Evolutionary conservation across 2,888 invertebrate genomes (phyloP), one percentile per base, ranked within the genome.

Genomic region (Blastobasis lacticolella): DNA sequence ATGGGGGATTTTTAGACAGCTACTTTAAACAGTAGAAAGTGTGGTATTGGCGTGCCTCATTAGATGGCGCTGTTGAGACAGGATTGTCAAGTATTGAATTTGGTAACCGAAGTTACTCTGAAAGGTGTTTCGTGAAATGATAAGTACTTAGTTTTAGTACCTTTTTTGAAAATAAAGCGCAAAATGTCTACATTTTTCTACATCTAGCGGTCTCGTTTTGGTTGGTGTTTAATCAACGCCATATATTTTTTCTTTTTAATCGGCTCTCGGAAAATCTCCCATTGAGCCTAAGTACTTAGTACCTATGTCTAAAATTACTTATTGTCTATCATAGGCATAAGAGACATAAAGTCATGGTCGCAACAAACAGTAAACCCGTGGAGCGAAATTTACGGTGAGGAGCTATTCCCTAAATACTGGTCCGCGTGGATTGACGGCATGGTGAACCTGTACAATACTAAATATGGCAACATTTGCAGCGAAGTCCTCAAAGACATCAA

Each of bases 281-380:
- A n/a, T 8, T n/a, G 7, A 23, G 10, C 45, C 36, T 10, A 36
- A 36, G 23, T 23, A 6, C 5, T 23, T 45, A 36, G 8, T 45
- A 45, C 45, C 5, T 10, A 9, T 40, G 4, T 23, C 6, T 36
- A 5, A 23, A 23, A 45, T 5, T 8, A 45, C 36, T 6, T 23
- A 92, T 7, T 10, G 37, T 9, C 5, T 23, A 7, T 44, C 71
- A 48, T 58, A 91, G 91, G 73, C 58, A 90, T 93, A 41, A 77
- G 90, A 46, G 91, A 94, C 70, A 83, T 94, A 4, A 89, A 88
- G 52, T 89, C 89, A 48, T 95, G 94, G 95, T 94, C 94, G 8
- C 89, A 90, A n/a, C 88, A 87, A 60, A 94, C 94, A 93, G 89
- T 90, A 55, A 86, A 90, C 7, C 92, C 94, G 0, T 80, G 93